A percentile compares a stretch with the other conserved stretches of the same genome.
Conservation (phyloP, 1,140 invertebrate genomes). For the Anthonomus grandis region DNA sequence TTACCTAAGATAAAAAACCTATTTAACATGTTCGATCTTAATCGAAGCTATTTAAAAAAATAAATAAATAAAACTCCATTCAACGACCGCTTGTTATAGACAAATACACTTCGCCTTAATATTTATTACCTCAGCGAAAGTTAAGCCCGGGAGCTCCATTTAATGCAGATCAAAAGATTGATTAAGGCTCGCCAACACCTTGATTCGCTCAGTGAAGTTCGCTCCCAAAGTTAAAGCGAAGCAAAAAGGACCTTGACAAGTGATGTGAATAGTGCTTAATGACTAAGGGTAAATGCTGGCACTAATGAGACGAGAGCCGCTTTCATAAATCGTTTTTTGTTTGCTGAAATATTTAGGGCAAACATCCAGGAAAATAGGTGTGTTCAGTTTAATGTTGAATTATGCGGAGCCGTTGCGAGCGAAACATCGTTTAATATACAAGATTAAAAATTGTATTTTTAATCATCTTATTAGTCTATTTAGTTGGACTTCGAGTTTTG, state of each 20-base stretch:
- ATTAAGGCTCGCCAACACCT: constrained; percentile 21
- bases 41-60: no score
- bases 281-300: constrained; percentile 12
- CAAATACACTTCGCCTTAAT: no score
- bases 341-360: background rate
- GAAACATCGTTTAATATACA: background rate
- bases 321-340: constrained; percentile 2
- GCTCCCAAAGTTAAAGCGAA: constrained; percentile 7
- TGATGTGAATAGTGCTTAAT: constrained; percentile 22
- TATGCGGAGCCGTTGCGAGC: background rate
- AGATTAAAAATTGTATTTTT: no score
- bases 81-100: no score
- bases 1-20: no score
- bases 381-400: background rate
- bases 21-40: no score
- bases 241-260: constrained; percentile 17
- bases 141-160: constrained; percentile 10
- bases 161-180: constrained; percentile 23
- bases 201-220: constrained; percentile 16
- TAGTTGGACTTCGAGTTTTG: no score
- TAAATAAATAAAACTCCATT: no score
- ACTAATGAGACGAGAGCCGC: constrained; percentile 15
- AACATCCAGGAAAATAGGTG: background rate
- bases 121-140: no score
- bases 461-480: no score